Evolutionary conservation across 2,113 vertebrate species (phyloP).

Genomic region (Hippocampus mohnikei): DNA sequence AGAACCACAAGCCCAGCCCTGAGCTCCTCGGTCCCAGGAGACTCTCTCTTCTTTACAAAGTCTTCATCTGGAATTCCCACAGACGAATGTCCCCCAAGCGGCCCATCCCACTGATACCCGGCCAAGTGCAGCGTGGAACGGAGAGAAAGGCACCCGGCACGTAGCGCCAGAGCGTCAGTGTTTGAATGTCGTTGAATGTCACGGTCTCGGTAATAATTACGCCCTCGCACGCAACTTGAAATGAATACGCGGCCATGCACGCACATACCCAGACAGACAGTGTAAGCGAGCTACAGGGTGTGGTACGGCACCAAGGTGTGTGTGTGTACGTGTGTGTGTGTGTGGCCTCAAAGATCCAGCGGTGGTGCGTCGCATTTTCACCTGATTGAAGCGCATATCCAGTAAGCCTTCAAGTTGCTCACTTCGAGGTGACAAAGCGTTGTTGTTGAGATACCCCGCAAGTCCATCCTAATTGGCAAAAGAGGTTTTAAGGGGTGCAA

Average conservation of each 20-base stretch:
- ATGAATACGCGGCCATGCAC: constrained; percentile 43
- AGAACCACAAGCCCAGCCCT: constrained; percentile 46
- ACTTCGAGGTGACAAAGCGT: background rate
- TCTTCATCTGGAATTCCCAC: constrained; percentile 48
- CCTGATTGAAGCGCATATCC: background rate
- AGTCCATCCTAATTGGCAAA: background rate
- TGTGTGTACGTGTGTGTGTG: no score
- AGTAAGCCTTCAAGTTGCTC: background rate
- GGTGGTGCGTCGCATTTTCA: constrained; percentile 11
- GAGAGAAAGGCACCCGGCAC: constrained; percentile 29
- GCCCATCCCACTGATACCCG: constrained; percentile 48
- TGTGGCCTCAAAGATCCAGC: constrained; percentile 43
- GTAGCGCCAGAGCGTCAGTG: constrained; percentile 33
- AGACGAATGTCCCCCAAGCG: constrained; percentile 58
- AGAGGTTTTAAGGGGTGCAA: constrained; percentile 16
- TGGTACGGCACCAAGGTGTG: constrained; percentile 47
- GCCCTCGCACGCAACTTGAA: constrained; percentile 55
- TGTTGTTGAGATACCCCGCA: constrained; percentile 2
- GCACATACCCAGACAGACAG: constrained; percentile 30
- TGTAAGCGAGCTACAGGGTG: constrained; percentile 38
- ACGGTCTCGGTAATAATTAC: constrained; percentile 59
- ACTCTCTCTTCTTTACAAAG: constrained; percentile 22
- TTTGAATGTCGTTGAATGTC: constrained; percentile 68
- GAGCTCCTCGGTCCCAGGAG: constrained; percentile 35
- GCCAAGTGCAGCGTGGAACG: constrained; percentile 19